These are phyloP conservation scores for Oryzias curvinotus DNA, from an alignment of 2,113 vertebrate species.

Conservation along the genomic window DNA sequence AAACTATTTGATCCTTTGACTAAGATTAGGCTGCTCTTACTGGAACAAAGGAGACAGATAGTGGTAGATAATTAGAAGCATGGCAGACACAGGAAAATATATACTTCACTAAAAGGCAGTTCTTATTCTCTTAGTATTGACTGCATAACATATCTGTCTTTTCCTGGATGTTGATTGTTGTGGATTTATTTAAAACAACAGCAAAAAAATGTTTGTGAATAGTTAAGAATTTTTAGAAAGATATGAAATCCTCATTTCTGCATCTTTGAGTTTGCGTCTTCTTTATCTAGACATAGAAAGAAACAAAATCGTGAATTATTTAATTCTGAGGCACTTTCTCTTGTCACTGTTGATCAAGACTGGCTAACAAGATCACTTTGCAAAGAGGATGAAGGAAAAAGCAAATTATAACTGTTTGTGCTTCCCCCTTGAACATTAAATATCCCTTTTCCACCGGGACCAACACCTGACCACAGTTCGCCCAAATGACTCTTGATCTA, in stretches of 20 bases:
- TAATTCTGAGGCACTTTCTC: too few species aligned
- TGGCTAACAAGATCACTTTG: too few species aligned
- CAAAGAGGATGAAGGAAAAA: too few species aligned
- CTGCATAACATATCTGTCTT: background rate
- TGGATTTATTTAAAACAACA: background rate
- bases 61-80: background rate
- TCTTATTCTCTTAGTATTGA: background rate
- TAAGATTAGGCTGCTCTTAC: conserved; percentile 44
- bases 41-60: conserved; percentile 8
- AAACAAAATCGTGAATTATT: background rate
- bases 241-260: too few species aligned
- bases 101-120: background rate
- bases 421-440: background rate
- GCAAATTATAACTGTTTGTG: background rate
- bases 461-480: background rate
- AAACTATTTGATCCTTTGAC: conserved; percentile 27
- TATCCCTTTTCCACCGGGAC: background rate
- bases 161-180: background rate
- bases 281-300: background rate
- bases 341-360: too few species aligned
- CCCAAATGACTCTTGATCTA: background rate
- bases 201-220: background rate
- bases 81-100: background rate
- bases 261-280: background rate
- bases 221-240: too few species aligned